These are phyloP conservation scores for Callaeas wilsoni DNA, from an alignment of 2,113 vertebrate species.

Conservation along the genomic window DNA sequence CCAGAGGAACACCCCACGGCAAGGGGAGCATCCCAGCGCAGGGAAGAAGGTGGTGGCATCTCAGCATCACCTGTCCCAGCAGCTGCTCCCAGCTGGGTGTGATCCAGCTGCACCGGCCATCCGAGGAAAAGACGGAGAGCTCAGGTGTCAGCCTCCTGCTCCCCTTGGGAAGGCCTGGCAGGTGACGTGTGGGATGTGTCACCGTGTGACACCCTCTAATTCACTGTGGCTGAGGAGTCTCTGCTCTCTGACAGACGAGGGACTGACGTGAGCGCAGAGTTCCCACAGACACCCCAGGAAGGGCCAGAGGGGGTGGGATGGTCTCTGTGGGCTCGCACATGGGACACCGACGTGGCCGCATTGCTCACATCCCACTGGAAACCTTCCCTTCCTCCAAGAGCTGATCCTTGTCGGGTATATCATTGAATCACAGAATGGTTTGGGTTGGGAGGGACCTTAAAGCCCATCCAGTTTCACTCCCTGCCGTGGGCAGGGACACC, in stretches of 20 bases:
- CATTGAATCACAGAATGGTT: neutral
- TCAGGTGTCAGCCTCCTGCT: neutral
- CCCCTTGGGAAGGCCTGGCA: neutral
- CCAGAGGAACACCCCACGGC: neutral
- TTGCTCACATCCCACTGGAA: neutral
- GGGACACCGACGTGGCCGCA: neutral
- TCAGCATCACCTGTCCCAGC: neutral
- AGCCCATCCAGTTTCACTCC: too few relatives aligned
- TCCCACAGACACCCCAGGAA: neutral
- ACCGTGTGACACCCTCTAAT: neutral
- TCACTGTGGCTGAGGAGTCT: neutral
- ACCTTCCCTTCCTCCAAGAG: neutral
- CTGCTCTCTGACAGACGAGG: neutral
- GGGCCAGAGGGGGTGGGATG: neutral
- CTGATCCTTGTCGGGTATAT: neutral
- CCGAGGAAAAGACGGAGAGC: neutral
- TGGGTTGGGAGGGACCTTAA: neutral
- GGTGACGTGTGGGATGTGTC: neutral
- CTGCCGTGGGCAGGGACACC: neutral
- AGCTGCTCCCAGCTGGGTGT: neutral
- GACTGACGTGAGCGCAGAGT: neutral
- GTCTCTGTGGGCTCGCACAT: rapidly evolving
- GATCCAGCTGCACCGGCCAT: neutral
- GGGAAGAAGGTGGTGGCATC: neutral
- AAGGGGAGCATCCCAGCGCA: neutral